Conservation (phyloP, 2,113 vertebrate genomes). For the Scortum barcoo region DNA sequence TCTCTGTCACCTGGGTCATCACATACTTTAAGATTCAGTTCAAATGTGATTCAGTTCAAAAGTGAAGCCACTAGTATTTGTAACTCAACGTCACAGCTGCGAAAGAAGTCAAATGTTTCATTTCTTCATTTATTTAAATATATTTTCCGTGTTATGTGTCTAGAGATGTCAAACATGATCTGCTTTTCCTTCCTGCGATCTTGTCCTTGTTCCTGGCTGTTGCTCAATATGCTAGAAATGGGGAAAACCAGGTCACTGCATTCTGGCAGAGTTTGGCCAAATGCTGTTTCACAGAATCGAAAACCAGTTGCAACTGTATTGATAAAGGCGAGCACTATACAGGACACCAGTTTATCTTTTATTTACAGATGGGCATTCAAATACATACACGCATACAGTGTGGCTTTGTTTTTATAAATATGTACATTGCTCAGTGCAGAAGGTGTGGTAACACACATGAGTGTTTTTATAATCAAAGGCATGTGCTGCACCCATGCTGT, state of each 20-base stretch:
- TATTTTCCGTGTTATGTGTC: constrained; percentile 7
- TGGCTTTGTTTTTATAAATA: background rate
- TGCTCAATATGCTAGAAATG: background rate
- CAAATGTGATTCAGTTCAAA: background rate
- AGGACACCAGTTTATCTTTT: too few relatives aligned
- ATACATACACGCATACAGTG: background rate
- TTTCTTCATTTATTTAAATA: constrained; percentile 12
- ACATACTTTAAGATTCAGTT: background rate
- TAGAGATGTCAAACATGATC: constrained; percentile 20
- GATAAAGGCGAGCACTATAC: background rate
- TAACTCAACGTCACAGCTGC: background rate
- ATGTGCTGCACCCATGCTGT: background rate
- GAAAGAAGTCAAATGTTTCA: constrained; percentile 19
- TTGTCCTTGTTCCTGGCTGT: constrained; percentile 4
- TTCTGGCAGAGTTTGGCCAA: background rate
- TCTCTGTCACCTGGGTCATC: background rate
- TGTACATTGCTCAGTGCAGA: background rate
- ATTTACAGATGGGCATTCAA: background rate
- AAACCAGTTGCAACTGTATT: background rate
- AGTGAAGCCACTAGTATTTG: constrained; percentile 21
- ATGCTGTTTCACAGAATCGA: background rate
- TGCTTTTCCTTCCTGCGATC: background rate
- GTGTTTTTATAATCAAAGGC: background rate
- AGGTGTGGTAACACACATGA: background rate
- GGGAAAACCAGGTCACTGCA: background rate